Conservation (phyloP, 2,888 invertebrate species). For the Sminthurinus aureus region DNA sequence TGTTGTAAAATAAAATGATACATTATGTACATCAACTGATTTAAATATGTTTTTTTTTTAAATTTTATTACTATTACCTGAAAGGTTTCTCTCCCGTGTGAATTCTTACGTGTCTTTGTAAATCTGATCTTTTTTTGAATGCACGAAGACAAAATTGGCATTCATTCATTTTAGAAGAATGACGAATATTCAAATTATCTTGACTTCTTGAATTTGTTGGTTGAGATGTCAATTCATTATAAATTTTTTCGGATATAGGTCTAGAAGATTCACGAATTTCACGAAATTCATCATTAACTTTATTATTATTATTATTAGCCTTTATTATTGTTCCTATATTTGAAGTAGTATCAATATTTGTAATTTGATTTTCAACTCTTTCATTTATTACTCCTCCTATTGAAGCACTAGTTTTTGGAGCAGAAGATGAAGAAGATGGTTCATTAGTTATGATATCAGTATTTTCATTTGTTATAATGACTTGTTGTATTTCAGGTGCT, state of each 20-base stretch:
- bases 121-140: slow-evolving; percentile 65
- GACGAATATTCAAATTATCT: neutral
- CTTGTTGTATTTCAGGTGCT: neutral
- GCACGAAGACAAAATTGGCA: slow-evolving; percentile 64
- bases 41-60: too few species aligned
- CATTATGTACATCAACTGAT: neutral
- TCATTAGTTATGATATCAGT: too few species aligned
- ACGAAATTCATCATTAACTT: slow-evolving; percentile 34
- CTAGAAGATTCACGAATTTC: slow-evolving; percentile 47
- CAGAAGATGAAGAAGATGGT: too few species aligned
- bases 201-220: neutral
- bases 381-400: neutral
- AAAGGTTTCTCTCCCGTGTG: slow-evolving; percentile 64
- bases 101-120: slow-evolving; percentile 65
- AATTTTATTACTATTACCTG: slow-evolving; percentile 43
- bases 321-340: neutral
- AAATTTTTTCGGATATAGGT: slow-evolving; percentile 49
- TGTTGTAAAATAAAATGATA: too few species aligned
- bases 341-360: neutral
- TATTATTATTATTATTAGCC: too few species aligned
- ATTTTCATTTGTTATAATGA: too few species aligned
- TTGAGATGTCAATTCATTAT: slow-evolving; percentile 44
- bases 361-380: too few species aligned
- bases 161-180: slow-evolving; percentile 45
- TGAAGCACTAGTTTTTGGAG: neutral